Percentiles rank a stretch among this genome's conserved stretches.
phyloP scores from a whole-genome alignment of 35 echinoderm and acorn worm species.

The Ophiothrix spiculata region DNA sequence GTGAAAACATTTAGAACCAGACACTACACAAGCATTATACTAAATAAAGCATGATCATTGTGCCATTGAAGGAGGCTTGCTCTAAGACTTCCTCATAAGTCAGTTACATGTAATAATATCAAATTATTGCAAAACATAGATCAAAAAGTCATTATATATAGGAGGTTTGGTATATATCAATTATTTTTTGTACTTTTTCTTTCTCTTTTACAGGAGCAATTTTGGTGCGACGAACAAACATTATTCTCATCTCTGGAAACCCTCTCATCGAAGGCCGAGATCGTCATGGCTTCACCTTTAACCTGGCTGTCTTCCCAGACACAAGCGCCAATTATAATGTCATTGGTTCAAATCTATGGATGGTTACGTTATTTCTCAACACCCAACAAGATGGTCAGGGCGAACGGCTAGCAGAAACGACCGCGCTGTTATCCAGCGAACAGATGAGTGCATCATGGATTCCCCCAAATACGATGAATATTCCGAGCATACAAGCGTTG shows the following conservation, averaged over 20 bases:
- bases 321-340: neutral
- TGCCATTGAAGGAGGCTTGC: neutral
- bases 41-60: no score
- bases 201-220: constrained; percentile 44
- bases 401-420: neutral
- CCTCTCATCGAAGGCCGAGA: constrained; percentile 38
- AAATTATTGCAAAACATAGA: neutral
- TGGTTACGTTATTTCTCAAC: constrained; percentile 41
- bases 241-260: constrained; percentile 1
- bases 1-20: no score
- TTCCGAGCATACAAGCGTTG: constrained; percentile 27
- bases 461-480: constrained; percentile 13
- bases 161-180: neutral
- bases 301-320: constrained; percentile 49
- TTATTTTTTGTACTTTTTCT: neutral
- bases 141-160: no score
- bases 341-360: constrained; percentile 58
- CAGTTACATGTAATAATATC: neutral
- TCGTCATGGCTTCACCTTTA: constrained; percentile 39
- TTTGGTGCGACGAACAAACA: constrained; percentile 38
- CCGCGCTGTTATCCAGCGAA: neutral
- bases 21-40: no score
- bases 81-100: neutral
- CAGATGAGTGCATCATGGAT: constrained; percentile 50
- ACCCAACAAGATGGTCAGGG: neutral